Conservation (phyloP, 53 echinoderm and acorn worm genomes). For the Paracentrotus lividus region DNA sequence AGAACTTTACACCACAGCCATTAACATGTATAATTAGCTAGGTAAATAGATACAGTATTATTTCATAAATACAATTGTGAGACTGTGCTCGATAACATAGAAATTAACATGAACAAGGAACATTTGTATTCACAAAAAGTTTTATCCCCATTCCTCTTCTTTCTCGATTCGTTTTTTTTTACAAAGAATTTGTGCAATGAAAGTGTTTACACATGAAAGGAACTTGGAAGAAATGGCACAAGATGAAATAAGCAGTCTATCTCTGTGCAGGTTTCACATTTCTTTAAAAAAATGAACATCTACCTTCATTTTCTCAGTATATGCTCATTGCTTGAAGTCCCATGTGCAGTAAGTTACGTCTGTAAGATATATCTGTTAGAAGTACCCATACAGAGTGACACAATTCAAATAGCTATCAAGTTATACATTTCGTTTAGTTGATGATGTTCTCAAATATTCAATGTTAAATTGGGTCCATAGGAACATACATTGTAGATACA, state of each 20-base stretch:
- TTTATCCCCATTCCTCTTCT: not conserved
- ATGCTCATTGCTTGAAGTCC: not conserved
- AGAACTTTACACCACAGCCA: conserved; percentile 52
- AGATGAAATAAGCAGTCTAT: not conserved
- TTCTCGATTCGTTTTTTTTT: not conserved
- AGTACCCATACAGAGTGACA: not conserved
- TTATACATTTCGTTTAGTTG: not conserved
- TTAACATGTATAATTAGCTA: conserved; percentile 34
- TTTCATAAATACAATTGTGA: conserved; percentile 51
- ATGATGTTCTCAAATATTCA: not conserved
- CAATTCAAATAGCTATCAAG: not conserved
- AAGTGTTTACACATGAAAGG: conserved; percentile 23
- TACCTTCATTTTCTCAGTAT: not conserved
- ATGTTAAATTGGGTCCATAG: not conserved
- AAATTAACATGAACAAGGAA: not conserved
- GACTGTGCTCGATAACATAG: conserved; percentile 51
- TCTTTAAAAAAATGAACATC: not conserved
- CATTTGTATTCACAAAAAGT: conserved; percentile 25
- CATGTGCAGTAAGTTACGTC: not conserved
- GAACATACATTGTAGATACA: not conserved
- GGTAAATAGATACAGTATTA: conserved; percentile 43
- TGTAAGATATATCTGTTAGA: not conserved
- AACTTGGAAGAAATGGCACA: conserved; percentile 12
- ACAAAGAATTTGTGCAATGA: conserved; percentile 46
- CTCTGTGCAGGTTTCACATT: not conserved